phyloP scores from a whole-genome alignment of 2,113 vertebrate species.

The Cephalopterus ornatus region DNA sequence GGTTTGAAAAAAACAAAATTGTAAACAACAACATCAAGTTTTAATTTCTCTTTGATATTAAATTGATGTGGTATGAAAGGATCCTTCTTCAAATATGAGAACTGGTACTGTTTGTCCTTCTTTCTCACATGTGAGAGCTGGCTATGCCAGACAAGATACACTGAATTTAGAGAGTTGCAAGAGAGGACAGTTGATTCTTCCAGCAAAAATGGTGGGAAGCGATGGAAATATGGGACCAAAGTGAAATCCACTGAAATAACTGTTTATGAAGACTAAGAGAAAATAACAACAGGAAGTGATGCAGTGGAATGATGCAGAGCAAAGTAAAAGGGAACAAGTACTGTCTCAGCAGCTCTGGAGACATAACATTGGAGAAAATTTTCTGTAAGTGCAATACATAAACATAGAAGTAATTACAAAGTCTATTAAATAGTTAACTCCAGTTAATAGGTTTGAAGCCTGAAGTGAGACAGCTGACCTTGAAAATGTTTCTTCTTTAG shows the following conservation, averaged over 20 bases:
- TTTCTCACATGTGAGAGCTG: background rate
- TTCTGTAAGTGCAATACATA: background rate
- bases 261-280: background rate
- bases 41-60: background rate
- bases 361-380: background rate
- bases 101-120: background rate
- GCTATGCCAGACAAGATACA: background rate
- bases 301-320: background rate
- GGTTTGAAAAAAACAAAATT: background rate
- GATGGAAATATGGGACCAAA: background rate
- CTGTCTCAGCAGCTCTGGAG: background rate
- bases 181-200: background rate
- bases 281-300: background rate
- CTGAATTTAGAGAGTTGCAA: background rate
- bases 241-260: background rate
- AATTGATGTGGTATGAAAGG: background rate
- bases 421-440: background rate
- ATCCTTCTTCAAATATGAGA: background rate
- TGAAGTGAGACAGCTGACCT: background rate
- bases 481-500: background rate
- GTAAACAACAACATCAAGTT: background rate
- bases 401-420: background rate
- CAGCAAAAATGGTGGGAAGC: background rate
- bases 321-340: background rate
- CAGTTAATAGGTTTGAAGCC: background rate